phyloP scores from a whole-genome alignment of 2,888 invertebrate species.

The Thysanoteuthis rhombus region DNA sequence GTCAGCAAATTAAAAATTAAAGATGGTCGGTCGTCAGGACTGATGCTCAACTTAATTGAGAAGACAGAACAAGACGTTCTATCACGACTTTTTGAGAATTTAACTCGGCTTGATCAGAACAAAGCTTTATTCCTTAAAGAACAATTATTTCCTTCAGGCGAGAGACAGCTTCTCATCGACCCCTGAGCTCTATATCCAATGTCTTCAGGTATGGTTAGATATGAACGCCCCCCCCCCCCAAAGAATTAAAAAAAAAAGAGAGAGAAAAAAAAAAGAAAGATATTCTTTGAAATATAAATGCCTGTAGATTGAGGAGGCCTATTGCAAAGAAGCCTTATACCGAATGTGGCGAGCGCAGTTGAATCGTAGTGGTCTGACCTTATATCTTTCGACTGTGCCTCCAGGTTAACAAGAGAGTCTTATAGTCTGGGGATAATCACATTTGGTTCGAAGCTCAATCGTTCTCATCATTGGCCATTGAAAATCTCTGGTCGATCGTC shows the following conservation, averaged over 20 bases:
- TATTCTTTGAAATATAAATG: neutral
- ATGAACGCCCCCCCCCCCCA: no score
- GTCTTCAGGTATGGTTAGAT: neutral
- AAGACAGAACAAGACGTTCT: neutral
- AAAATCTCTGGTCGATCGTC: neutral
- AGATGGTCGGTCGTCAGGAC: neutral
- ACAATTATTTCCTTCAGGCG: neutral
- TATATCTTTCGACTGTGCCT: neutral
- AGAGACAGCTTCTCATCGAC: neutral
- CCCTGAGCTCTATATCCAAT: neutral
- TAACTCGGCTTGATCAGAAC: neutral
- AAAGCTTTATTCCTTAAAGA: neutral
- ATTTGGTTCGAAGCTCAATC: neutral
- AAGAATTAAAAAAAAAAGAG: no score
- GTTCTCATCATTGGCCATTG: conserved; percentile 12
- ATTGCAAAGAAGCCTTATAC: neutral
- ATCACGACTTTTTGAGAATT: neutral
- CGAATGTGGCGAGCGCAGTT: neutral
- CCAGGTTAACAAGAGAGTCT: neutral
- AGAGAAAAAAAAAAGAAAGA: neutral
- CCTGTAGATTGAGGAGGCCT: neutral
- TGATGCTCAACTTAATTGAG: neutral
- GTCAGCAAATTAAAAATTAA: neutral
- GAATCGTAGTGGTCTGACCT: neutral
- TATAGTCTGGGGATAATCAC: neutral